phyloP scores from a whole-genome alignment of 2,888 invertebrate species.

The Nomada hirtipes region DNA sequence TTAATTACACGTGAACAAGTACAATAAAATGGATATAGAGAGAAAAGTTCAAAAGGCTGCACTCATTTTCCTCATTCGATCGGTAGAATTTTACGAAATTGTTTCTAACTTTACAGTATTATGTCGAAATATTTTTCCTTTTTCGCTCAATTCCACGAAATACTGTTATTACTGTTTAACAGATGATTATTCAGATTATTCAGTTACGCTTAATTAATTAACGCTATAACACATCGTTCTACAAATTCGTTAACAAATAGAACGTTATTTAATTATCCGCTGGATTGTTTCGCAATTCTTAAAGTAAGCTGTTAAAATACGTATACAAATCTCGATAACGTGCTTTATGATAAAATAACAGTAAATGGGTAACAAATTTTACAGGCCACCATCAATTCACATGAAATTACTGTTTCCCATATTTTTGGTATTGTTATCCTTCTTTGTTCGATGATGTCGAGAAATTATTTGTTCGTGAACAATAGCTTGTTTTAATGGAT shows the following conservation, averaged over 20 bases:
- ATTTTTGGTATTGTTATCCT: not conserved
- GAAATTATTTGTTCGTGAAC: not conserved
- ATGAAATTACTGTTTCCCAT: not conserved
- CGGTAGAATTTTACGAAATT: not conserved
- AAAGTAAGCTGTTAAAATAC: not conserved
- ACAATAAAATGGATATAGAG: not conserved
- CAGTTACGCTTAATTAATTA: not conserved
- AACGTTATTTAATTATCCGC: not conserved
- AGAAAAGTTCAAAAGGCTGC: not conserved
- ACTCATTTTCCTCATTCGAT: not conserved
- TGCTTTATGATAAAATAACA: conserved; percentile 1
- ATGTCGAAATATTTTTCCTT: not conserved
- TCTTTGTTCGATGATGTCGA: not conserved
- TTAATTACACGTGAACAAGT: not conserved
- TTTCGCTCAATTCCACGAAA: not conserved
- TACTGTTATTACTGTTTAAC: not conserved
- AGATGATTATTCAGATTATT: not conserved
- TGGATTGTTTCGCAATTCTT: not conserved
- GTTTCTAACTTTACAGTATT: not conserved
- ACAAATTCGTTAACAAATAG: not conserved
- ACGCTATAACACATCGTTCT: not conserved
- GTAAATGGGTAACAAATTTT: conserved; percentile 7
- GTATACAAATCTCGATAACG: not conserved
- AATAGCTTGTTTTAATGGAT: no score
- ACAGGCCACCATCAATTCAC: not conserved